phyloP scores from a whole-genome alignment of 2,888 invertebrate species.

The Camponotus fellah region DNA sequence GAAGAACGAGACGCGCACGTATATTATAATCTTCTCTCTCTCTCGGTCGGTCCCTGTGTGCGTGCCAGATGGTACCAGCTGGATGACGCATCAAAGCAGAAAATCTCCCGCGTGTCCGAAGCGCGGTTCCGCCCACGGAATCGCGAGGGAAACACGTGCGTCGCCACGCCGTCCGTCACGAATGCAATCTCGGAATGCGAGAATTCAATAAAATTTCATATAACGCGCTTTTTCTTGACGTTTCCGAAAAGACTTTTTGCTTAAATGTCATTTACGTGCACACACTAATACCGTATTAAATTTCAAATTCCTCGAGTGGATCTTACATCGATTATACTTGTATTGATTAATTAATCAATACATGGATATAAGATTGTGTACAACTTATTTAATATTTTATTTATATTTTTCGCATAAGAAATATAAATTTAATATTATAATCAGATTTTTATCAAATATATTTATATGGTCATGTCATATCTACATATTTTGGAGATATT shows the following conservation, averaged over 20 bases:
- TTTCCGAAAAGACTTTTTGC: constrained; percentile 8
- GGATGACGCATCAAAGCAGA: constrained; percentile 77
- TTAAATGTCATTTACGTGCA: not conserved
- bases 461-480: not conserved
- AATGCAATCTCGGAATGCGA: constrained; percentile 23
- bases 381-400: not conserved
- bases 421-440: not conserved
- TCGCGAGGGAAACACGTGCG: constrained; percentile 58
- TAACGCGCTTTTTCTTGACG: not conserved
- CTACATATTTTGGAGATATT: not conserved
- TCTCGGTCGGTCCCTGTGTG: constrained; percentile 61
- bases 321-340: constrained; percentile 1
- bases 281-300: not conserved
- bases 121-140: constrained; percentile 68
- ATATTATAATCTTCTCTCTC: constrained; percentile 67
- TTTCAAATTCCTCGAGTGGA: constrained; percentile 3
- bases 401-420: not conserved
- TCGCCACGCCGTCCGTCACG: constrained; percentile 11
- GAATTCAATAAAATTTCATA: constrained; percentile 25
- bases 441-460: not conserved
- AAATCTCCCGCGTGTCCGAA: constrained; percentile 71
- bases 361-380: not conserved
- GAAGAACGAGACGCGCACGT: constrained; percentile 39
- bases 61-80: constrained; percentile 78
- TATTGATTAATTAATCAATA: not conserved